Evolutionary conservation across 2,113 vertebrate species (phyloP), one percentile per base, ranked within the genome.

Genomic region (Cathartes aura): DNA sequence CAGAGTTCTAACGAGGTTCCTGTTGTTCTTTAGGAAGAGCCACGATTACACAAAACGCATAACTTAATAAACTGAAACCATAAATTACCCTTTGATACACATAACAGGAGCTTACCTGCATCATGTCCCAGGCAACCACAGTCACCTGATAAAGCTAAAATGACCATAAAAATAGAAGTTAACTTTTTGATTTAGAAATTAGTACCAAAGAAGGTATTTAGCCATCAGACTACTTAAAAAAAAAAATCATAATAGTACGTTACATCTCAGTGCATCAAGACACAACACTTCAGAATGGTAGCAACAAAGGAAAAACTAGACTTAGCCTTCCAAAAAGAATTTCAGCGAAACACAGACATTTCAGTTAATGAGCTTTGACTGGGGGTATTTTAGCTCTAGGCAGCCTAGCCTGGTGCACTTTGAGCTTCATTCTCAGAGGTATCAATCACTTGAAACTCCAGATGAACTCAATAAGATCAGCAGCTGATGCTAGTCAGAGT

Each of bases 391-490:
- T 86, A 53, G 50, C 72, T 81, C 50, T 27, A 83, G 75, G 90
- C 86, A 71, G n/a, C 55, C 19, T 40, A 2, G 6, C 74, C 43
- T 78, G 15, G 24, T 86, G 48, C 52, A 72, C 60, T 84, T 64
- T 74, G 83, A 87, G 90, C 64, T 89, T 82, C 59, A 95, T 94
- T 94, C 88, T 63, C 89, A 24, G 59, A 73, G 56, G 55, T 81
- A 88, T 93, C 82, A 86, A 78, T 89, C 88, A 90, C 63, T 66
- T 50, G 55, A 64, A 80, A 86, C 85, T 87, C 78, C 72, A 68
- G 76, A 59, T 89, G 73, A 95, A 81, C 55, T 83, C 76, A 26
- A 23, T 34, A 60, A 55, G 45, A 92, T 47, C 59, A 84, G 80
- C 89, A 89, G 75, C 91, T 89, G 76, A 71, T 74, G 55, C 50